Base-by-base conservation (phyloP, 2,113 vertebrate genomes). In the Australoheros scitulus region DNA sequence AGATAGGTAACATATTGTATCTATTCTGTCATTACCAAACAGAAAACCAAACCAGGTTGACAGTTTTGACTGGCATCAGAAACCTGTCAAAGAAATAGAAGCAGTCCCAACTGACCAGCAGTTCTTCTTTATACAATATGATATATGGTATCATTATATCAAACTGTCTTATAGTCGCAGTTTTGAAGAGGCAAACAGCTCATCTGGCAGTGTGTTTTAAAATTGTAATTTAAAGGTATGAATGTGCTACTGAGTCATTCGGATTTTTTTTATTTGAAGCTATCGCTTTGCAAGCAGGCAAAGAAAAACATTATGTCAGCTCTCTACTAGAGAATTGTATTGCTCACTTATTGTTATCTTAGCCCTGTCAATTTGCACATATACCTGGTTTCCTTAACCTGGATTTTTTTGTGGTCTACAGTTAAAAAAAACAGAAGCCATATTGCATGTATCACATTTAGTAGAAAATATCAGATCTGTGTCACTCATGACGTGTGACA, bases 391-490 rank as follows among this genome's bases (percentile, higher is more conserved):
- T 61, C 55, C 36, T 56, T 50, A 55, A 57, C 22, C 47, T 56
- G 22, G 17, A 52, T 38, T 38, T 38, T 8, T 81, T 32, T 68
- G 4, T 58, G n/a, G 15, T 63, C 55, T 43, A 50, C 14, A 14
- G 22, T 15, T 36, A 7, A 56, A 52, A 74, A 24, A 20, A 38
- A 60, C 3, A 76, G 26, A 75, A 38, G 32, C 36, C 77, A 84
- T 68, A 11, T 36, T 63, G 82, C 6, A 83, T 75, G 80, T 79
- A 61, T 89, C 55, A 60, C 55, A 47, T 55, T 82, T 56, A 82
- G 61, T 77, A n/a, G 63, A 88, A 86, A 65, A 87, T 65, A 86
- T 88, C n/a, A 68, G 50, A 83, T 68, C 56, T 86, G 68, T 90
- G 61, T 78, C 58, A 79, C 81, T 26, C 65, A 38, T 86, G 89